Base-by-base conservation (phyloP, 92 coral and sea anemone genomes). In the Ricordea florida region DNA sequence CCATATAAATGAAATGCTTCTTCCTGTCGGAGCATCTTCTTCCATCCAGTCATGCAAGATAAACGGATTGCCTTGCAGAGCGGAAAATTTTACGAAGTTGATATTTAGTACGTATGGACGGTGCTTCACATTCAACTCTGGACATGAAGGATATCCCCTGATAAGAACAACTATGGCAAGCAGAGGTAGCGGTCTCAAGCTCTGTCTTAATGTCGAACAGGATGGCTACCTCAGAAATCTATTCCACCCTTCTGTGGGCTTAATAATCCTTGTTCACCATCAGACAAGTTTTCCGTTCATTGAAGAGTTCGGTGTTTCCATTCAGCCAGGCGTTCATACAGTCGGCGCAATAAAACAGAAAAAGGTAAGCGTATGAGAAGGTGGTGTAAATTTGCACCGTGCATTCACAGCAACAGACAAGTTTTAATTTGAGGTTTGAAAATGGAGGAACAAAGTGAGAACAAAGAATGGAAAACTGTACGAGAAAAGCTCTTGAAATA, bases 321-420 rank as follows among this genome's bases (percentile, higher is more conserved):
- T 88, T n/a, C 93, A 79, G 33, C 87, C 93, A 25, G 93, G 93
- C 14, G 59, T 71, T 26, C 88, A 80, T 21, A 78, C 87, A 0
- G 57, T 64, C 44, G 76, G 83, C 28, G 85, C 93, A n/a, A 9
- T 88, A 11, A 72, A 81, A 15, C 44, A 45, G 44, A 57, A 44
- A 52, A 66, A 65, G 83, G 93, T 88, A 25, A 36, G 87, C 2
- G 1, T 2, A 23, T 2, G 18, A 38, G 37, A 45, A 7, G 17
- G 9, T 2, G 13, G n/a, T 50, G 25, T 18, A 13, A 16, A 14
- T 18, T 16, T 45, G 6, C 20, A 13, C 15, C 20, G 21, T 24
- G 16, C 15, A 45, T 45, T 8, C 20, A 6, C 20, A 20, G 17
- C 47, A 13, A 20, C 17, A 10, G 25, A 8, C 11, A 58, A 16